A percentile compares a stretch with the other conserved stretches of the same genome.
Evolutionary conservation across 2,888 invertebrate genomes (phyloP).

Genomic region (Xanthostigma xanthostigma): DNA sequence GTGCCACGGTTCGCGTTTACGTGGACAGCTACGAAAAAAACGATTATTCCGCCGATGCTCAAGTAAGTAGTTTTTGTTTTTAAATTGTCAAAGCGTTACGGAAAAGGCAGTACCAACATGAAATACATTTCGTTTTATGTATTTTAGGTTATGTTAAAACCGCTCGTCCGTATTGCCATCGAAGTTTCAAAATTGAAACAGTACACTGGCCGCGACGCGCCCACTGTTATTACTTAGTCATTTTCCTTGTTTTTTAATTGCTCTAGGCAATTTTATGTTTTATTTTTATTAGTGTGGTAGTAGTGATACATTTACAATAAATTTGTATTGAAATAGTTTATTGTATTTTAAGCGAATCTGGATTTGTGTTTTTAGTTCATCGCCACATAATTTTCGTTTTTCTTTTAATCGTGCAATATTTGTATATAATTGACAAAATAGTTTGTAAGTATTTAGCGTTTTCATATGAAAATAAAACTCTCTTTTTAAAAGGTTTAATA

Average conservation of each 20-base stretch:
- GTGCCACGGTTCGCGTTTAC: constrained; percentile 93
- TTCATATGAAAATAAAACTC: too few species aligned
- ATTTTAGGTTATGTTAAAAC: constrained; percentile 52
- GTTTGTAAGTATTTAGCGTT: too few species aligned
- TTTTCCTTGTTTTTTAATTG: neutral
- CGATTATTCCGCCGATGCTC: constrained; percentile 48
- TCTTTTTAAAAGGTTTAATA: too few species aligned
- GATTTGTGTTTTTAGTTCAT: too few species aligned
- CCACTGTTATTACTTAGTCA: constrained; percentile 88
- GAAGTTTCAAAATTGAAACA: constrained; percentile 65
- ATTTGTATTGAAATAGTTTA: too few species aligned
- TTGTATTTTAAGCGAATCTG: too few species aligned
- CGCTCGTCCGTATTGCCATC: constrained; percentile 78
- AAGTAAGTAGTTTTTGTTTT: constrained; percentile 22
- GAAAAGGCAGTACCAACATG: neutral
- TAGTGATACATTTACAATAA: too few species aligned
- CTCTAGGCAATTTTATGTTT: neutral
- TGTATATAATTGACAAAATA: too few species aligned
- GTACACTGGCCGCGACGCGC: constrained; percentile 77
- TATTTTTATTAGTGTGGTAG: too few species aligned
- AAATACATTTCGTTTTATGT: constrained; percentile 8
- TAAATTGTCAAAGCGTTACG: constrained; percentile 15
- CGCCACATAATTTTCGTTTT: too few species aligned
- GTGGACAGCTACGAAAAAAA: constrained; percentile 84
- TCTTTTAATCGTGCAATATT: too few species aligned